Percentiles rank a stretch among this genome's conserved stretches.
Conservation (phyloP, 2,113 vertebrate genomes). For the Saccopteryx leptura region DNA sequence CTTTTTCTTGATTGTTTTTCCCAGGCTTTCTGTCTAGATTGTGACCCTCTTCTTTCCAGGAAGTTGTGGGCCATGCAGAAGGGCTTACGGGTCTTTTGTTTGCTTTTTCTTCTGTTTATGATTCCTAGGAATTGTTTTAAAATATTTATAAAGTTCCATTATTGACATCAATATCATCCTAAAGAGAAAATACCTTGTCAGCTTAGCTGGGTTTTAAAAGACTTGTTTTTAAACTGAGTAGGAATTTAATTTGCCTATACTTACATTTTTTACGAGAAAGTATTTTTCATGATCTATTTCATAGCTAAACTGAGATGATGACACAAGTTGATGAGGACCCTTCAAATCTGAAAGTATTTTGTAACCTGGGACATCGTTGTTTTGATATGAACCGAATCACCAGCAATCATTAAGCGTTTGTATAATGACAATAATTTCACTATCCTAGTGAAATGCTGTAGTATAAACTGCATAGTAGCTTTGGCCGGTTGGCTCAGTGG, state of each 20-base stretch:
- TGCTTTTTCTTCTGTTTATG: constrained; percentile 37
- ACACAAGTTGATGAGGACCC: neutral
- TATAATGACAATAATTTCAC: neutral
- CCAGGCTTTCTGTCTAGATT: neutral
- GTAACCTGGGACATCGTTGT: neutral
- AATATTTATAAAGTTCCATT: constrained; percentile 57
- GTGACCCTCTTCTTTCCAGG: neutral
- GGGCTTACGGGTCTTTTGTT: neutral
- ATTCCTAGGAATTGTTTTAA: constrained; percentile 62
- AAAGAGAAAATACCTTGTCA: constrained; percentile 48
- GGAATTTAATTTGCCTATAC: neutral
- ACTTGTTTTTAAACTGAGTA: constrained; percentile 43
- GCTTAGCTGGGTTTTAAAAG: constrained; percentile 26
- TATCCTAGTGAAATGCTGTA: neutral
- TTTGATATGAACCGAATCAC: neutral
- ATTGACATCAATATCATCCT: constrained; percentile 20
- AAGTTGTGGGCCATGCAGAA: neutral
- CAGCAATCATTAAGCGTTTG: neutral
- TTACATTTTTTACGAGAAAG: constrained; percentile 28
- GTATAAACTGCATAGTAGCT: neutral
- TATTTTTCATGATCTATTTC: neutral
- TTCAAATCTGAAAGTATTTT: neutral
- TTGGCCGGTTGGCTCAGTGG: too few relatives aligned
- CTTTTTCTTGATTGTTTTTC: neutral
- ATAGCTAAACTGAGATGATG: neutral